These are phyloP conservation scores for Rhodophaea formosa DNA, from an alignment of 2,888 invertebrate genomes.

Conservation along the genomic window DNA sequence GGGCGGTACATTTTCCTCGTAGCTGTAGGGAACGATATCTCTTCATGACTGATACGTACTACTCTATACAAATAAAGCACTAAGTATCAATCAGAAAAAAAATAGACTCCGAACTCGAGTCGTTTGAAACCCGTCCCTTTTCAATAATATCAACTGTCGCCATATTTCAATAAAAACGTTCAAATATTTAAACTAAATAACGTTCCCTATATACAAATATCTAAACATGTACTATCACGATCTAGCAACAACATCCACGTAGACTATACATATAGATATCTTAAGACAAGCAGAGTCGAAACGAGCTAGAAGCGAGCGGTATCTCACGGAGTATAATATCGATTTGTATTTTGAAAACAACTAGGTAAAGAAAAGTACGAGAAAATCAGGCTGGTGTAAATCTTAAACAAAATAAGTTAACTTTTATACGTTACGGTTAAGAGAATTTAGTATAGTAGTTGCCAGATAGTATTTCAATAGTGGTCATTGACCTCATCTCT, in stretches of 20 bases:
- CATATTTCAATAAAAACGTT: conserved; percentile 17
- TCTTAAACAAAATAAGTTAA: not conserved
- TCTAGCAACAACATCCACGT: conserved; percentile 37
- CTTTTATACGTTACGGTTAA: not conserved
- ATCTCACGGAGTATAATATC: not conserved
- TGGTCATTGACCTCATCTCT: not conserved
- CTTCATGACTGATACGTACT: too few species aligned
- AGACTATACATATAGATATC: conserved; percentile 27
- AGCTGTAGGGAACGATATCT: too few species aligned
- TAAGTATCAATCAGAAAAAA: too few species aligned
- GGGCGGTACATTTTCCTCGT: too few species aligned
- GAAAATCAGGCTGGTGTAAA: not conserved
- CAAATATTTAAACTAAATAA: conserved; percentile 18
- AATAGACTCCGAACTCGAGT: too few species aligned
- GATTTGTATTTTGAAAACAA: not conserved
- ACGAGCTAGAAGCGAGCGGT: conserved; percentile 25
- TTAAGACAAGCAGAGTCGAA: conserved; percentile 1
- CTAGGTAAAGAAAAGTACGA: not conserved
- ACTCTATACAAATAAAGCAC: too few species aligned
- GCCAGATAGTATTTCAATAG: not conserved
- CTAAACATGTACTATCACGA: conserved; percentile 30
- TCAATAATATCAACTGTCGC: too few species aligned
- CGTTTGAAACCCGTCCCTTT: too few species aligned
- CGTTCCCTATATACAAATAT: conserved; percentile 30
- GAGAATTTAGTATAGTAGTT: not conserved